Conservation (phyloP, 2,113 vertebrate species). For the Scomber colias region DNA sequence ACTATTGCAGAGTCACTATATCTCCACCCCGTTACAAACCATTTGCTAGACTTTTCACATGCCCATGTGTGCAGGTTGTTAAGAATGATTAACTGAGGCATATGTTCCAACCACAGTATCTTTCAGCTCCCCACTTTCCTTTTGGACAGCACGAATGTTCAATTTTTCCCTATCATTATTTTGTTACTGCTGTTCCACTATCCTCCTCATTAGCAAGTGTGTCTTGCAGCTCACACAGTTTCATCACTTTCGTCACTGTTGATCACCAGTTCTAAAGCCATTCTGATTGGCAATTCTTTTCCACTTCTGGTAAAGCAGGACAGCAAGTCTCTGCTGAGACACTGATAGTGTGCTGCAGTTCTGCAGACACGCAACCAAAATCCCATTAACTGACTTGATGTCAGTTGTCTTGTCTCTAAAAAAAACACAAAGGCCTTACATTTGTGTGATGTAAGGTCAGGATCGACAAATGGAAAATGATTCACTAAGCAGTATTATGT, state of each 20-base stretch:
- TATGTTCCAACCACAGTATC: constrained; percentile 23
- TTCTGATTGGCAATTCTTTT: not conserved
- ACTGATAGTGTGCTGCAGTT: not conserved
- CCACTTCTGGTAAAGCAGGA: not conserved
- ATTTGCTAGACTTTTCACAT: constrained; percentile 49
- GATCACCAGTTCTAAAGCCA: not conserved
- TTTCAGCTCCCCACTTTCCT: not conserved
- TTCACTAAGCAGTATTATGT: not conserved
- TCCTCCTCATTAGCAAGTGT: not conserved
- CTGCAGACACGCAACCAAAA: not conserved
- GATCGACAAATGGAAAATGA: not conserved
- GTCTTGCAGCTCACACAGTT: not conserved
- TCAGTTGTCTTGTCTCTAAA: not conserved
- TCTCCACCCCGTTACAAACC: constrained; percentile 1
- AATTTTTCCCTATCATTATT: not conserved
- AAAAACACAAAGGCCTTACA: not conserved
- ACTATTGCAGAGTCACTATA: constrained; percentile 34
- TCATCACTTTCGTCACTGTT: not conserved
- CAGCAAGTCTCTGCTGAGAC: not conserved
- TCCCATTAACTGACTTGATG: not conserved
- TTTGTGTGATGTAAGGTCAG: not conserved
- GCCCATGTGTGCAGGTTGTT: constrained; percentile 40
- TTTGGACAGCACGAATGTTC: not conserved
- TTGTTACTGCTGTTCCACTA: not conserved
- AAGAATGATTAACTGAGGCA: constrained; percentile 37